Percentiles rank a stretch among this genome's conserved stretches.
Conservation (phyloP, 2,113 vertebrate genomes). For the Echinops telfairi region DNA sequence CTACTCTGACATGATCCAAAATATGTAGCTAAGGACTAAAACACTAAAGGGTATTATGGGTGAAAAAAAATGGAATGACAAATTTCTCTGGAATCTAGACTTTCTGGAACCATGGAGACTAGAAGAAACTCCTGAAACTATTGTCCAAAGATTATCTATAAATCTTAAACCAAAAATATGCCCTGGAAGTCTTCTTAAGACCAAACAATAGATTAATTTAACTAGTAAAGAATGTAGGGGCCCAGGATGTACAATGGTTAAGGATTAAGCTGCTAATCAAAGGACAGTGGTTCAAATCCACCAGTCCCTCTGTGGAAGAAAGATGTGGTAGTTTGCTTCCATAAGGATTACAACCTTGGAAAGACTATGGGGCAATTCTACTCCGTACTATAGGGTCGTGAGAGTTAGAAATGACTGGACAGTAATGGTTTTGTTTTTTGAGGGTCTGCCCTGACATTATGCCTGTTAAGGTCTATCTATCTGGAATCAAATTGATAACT, state of each 20-base stretch:
- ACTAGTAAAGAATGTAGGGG: neutral
- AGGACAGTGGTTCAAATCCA: neutral
- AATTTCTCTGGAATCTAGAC: neutral
- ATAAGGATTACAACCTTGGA: no score
- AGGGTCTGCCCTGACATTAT: neutral
- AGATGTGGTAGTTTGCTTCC: no score
- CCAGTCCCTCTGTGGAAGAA: neutral
- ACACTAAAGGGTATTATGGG: neutral
- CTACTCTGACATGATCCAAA: constrained; percentile 14
- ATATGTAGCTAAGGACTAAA: constrained; percentile 6
- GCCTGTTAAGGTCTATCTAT: neutral
- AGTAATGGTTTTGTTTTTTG: no score
- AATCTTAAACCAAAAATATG: neutral
- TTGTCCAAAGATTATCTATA: neutral
- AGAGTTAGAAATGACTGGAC: no score
- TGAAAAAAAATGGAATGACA: neutral
- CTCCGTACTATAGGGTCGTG: no score
- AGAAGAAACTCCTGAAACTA: neutral
- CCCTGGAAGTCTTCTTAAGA: neutral
- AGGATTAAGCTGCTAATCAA: neutral
- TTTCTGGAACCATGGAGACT: neutral
- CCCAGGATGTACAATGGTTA: neutral
- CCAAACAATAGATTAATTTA: neutral
- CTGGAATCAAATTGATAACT: neutral
- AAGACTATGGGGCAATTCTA: no score